Conservation (phyloP, 2,797 vertebrate genomes). For the Falco columbarius region DNA sequence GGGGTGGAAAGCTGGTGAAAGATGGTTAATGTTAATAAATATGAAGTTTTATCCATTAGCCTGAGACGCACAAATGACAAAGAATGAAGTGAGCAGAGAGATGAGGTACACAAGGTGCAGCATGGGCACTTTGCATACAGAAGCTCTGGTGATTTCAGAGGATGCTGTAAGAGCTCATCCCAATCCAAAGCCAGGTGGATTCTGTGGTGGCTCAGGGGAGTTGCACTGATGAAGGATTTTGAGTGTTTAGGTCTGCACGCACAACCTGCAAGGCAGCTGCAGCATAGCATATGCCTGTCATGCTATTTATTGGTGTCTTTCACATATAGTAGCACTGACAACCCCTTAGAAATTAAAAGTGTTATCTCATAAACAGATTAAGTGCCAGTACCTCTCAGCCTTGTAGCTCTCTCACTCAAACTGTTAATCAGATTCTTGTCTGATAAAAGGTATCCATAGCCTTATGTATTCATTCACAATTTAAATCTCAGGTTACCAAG, state of each 20-base stretch:
- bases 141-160: neutral
- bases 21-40: constrained; percentile 61
- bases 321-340: neutral
- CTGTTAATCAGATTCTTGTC: constrained; percentile 44
- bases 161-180: neutral
- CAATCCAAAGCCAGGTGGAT: neutral
- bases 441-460: constrained; percentile 60
- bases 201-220: neutral
- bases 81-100: neutral
- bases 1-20: constrained; percentile 45
- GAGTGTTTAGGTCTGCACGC: neutral
- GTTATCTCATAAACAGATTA: constrained; percentile 54
- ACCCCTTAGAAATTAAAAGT: constrained; percentile 22
- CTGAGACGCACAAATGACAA: neutral
- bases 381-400: constrained; percentile 35
- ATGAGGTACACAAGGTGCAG: neutral
- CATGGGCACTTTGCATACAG: neutral
- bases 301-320: constrained; percentile 14
- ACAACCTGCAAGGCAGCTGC: neutral
- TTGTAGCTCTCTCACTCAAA: constrained; percentile 41
- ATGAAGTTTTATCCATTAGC: constrained; percentile 47
- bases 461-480: constrained; percentile 64
- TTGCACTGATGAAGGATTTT: neutral
- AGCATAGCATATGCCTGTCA: neutral
- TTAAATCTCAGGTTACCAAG: constrained; percentile 75